These are phyloP conservation scores for Drosophila triauraria DNA, from an alignment of 1,140 invertebrate genomes.

Conservation along the genomic window DNA sequence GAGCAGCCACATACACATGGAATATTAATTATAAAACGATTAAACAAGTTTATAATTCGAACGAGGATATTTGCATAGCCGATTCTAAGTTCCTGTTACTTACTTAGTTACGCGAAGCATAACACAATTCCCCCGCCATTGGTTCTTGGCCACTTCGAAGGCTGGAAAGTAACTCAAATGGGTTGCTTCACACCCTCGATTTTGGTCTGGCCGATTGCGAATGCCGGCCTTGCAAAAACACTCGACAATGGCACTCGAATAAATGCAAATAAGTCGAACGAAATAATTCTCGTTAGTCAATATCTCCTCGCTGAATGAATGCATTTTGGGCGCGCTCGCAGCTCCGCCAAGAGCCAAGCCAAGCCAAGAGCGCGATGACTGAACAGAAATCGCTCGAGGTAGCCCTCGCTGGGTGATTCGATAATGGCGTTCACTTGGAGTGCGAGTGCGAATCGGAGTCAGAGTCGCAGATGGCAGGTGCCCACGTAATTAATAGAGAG, in stretches of 20 bases:
- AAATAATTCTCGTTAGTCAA: conserved; percentile 60
- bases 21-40: conserved; percentile 24
- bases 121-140: too few species aligned
- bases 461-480: conserved; percentile 42
- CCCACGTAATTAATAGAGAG: conserved; percentile 49
- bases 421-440: conserved; percentile 54
- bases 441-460: conserved; percentile 13
- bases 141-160: conserved; percentile 10
- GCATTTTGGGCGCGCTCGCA: conserved; percentile 47
- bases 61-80: conserved; percentile 19
- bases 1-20: conserved; percentile 15
- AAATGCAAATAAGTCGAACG: conserved; percentile 50
- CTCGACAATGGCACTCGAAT: conserved; percentile 40
- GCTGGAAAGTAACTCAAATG: conserved; percentile 14
- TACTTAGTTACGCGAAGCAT: not conserved
- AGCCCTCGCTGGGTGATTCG: conserved; percentile 31
- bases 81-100: too few species aligned
- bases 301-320: conserved; percentile 37
- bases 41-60: conserved; percentile 24
- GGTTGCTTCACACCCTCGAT: conserved; percentile 23
- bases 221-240: conserved; percentile 42
- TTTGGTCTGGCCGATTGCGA: conserved; percentile 20
- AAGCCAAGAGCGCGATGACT: conserved; percentile 53
- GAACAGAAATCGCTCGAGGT: conserved; percentile 40
- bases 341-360: conserved; percentile 9